Evolutionary conservation across 2,888 invertebrate genomes (phyloP).

Genomic region (Drosophila putrida): DNA sequence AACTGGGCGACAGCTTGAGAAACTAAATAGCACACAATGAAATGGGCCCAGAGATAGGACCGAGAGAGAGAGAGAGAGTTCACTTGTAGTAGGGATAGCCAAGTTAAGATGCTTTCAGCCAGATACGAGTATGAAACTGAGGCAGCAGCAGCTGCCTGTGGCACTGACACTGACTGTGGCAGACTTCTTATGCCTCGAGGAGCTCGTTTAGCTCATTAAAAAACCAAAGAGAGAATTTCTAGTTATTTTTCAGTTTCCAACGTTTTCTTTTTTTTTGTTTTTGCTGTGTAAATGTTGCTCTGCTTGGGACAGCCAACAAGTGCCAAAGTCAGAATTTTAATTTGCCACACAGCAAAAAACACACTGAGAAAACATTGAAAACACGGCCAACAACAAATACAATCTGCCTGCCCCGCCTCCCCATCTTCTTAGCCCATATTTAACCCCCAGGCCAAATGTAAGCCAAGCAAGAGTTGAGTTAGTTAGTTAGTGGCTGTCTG

Average conservation of each 20-base stretch:
- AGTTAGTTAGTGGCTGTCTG: constrained; percentile 19
- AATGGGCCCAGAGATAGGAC: constrained; percentile 14
- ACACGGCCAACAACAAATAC: constrained; percentile 23
- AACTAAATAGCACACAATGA: constrained; percentile 72
- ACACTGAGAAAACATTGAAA: constrained; percentile 36
- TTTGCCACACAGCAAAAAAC: constrained; percentile 50
- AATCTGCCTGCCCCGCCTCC: not conserved
- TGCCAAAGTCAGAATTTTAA: constrained; percentile 78
- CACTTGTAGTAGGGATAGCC: constrained; percentile 7
- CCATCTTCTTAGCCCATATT: not conserved
- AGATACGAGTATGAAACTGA: constrained; percentile 37
- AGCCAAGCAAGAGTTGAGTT: constrained; percentile 49
- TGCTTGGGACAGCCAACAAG: constrained; percentile 60
- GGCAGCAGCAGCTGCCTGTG: constrained; percentile 5
- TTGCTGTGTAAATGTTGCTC: constrained; percentile 1
- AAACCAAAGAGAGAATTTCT: constrained; percentile 50
- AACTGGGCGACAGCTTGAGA: constrained; percentile 70
- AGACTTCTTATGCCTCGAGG: constrained; percentile 27
- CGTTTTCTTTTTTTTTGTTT: constrained; percentile 3
- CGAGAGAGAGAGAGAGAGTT: no score
- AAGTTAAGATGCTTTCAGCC: constrained; percentile 13
- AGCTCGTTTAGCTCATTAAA: constrained; percentile 67
- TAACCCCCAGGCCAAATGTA: constrained; percentile 29
- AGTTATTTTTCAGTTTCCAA: constrained; percentile 11
- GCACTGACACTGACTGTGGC: not conserved